Conservation (phyloP, 2,113 vertebrate genomes). For the Corydoras maculifer region DNA sequence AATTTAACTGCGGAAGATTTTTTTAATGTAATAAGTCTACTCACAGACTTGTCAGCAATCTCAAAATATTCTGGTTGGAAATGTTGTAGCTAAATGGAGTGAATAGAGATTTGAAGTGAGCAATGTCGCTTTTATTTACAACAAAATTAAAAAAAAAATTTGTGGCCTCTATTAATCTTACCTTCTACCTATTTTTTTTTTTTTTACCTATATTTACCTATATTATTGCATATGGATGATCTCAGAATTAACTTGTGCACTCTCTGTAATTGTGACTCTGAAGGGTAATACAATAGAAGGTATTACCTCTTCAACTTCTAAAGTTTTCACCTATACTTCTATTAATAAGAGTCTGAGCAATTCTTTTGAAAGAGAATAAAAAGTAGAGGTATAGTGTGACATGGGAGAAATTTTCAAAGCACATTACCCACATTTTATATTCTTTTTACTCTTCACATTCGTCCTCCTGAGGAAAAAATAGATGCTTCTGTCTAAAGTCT, state of each 20-base stretch:
- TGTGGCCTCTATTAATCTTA: neutral
- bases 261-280: neutral
- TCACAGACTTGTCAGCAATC: too few relatives aligned
- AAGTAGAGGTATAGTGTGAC: slow-evolving; percentile 6
- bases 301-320: neutral
- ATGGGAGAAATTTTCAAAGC: slow-evolving; percentile 33
- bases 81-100: neutral
- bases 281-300: neutral
- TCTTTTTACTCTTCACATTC: slow-evolving; percentile 15
- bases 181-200: neutral
- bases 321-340: neutral
- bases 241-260: slow-evolving; percentile 55
- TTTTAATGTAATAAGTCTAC: too few relatives aligned
- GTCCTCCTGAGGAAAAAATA: slow-evolving; percentile 14
- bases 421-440: slow-evolving; percentile 15
- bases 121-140: neutral
- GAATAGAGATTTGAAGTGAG: slow-evolving; percentile 15
- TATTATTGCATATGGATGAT: slow-evolving; percentile 78
- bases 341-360: neutral
- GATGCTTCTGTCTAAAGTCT: slow-evolving; percentile 7
- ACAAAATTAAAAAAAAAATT: neutral
- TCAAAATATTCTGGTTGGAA: neutral
- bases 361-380: slow-evolving; percentile 15
- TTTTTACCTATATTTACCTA: neutral
- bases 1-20: too few relatives aligned